Evolutionary conservation across 2,888 invertebrate species (phyloP), one percentile per base, ranked within the genome.

Genomic region (Pristionchus entomophagus): DNA sequence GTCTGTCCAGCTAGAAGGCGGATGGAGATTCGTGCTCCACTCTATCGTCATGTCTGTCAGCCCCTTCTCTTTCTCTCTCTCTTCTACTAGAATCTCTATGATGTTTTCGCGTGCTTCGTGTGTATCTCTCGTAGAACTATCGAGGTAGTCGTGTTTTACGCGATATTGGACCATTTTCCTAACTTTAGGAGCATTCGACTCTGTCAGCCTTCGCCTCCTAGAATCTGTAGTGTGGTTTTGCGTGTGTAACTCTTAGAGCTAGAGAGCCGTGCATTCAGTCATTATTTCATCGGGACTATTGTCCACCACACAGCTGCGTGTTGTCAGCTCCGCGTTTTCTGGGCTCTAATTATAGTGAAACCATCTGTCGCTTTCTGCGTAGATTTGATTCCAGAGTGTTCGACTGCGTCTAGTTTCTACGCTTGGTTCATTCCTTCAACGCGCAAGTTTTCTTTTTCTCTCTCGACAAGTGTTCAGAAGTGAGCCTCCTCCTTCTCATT

Each of bases 51-150:
- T n/a, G n/a, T n/a, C n/a, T n/a, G n/a, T n/a, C n/a, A n/a, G n/a
- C n/a, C n/a, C n/a, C n/a, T 5, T 22, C 38, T 41, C 41, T 22
- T 69, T 45, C 73, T 26, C 73, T 32, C 19, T 73, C 73, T 45
- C 8, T 45, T 14, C 56, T 56, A 8, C 5, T 5, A 22, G 56
- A n/a, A 14, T 45, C 45, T 65, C 65, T 38, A 65, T 32, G 32
- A 26, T 59, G 62, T 65, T 35, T 65, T 65, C 65, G 32, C 32
- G n/a, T n/a, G n/a, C n/a, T n/a, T n/a, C n/a, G n/a, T n/a, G 65
- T 65, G 14, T 65, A 17, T 35, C 14, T 35, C 62, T 12, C 62
- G 8, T 62, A 29, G 29, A n/a, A n/a, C 17, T 59, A 59, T 22
- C 22, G 10, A 29, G 62, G n/a, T n/a, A n/a, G n/a, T n/a, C n/a